Evolutionary conservation across 2,888 invertebrate genomes (phyloP).

Genomic region (Corythucha ciliata): DNA sequence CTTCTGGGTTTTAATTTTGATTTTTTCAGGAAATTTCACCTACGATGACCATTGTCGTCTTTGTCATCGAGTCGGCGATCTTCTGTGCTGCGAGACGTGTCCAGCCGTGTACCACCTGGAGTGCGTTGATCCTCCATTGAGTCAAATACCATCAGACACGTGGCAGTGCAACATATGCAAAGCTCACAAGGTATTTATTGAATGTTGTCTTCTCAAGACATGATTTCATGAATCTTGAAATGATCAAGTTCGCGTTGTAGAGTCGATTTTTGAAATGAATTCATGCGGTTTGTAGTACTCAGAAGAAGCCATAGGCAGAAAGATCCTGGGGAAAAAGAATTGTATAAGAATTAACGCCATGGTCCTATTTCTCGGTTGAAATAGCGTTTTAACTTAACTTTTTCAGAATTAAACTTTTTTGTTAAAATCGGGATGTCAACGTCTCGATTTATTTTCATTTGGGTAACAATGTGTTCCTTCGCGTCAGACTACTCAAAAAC

Average conservation of each 20-base stretch:
- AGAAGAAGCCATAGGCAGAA: too few relatives aligned
- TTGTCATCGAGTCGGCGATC: constrained; percentile 85
- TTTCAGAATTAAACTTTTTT: too few relatives aligned
- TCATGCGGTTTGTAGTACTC: too few relatives aligned
- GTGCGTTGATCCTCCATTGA: constrained; percentile 90
- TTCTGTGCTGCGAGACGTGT: constrained; percentile 95
- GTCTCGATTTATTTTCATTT: too few relatives aligned
- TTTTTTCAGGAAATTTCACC: constrained; percentile 60
- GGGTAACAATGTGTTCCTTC: too few relatives aligned
- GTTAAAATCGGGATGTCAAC: too few relatives aligned
- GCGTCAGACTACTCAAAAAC: too few relatives aligned
- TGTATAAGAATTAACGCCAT: too few relatives aligned
- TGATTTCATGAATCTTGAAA: neutral
- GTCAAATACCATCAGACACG: constrained; percentile 90
- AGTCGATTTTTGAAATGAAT: too few relatives aligned
- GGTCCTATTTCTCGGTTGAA: too few relatives aligned
- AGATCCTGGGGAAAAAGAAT: too few relatives aligned
- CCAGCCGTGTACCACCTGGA: constrained; percentile 96
- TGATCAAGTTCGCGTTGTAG: neutral
- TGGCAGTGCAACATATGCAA: constrained; percentile 95
- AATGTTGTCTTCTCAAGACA: neutral
- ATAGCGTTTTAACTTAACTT: too few relatives aligned
- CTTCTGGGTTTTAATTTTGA: constrained; percentile 17
- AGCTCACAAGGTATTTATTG: constrained; percentile 60
- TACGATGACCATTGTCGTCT: constrained; percentile 89